These are phyloP conservation scores for Priocnemis perturbator DNA, from an alignment of 2,888 invertebrate species.

Conservation along the genomic window DNA sequence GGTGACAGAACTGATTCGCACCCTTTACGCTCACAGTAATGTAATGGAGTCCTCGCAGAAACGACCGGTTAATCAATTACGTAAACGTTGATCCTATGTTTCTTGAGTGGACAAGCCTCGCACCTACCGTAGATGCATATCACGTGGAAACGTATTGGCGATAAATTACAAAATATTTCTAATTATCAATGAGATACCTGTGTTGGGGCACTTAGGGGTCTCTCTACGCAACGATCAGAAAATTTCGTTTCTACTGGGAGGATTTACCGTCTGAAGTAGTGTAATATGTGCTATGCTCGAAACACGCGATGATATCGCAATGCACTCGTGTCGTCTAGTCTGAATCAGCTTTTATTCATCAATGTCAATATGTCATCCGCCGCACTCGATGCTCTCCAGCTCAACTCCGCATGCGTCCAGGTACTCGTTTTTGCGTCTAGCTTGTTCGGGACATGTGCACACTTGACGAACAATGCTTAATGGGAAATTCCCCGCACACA, in stretches of 20 bases:
- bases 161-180: no score
- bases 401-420: neutral
- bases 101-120: no score
- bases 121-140: no score
- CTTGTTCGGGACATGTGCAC: slow-evolving; percentile 4
- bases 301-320: slow-evolving; percentile 19
- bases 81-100: neutral
- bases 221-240: no score
- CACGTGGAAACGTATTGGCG: no score
- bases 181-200: no score
- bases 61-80: slow-evolving; percentile 49
- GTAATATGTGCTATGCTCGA: no score
- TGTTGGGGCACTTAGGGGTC: no score
- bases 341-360: slow-evolving; percentile 4
- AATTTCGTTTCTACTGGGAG: no score
- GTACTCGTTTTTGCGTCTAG: neutral
- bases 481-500: neutral
- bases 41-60: slow-evolving; percentile 61
- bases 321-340: neutral
- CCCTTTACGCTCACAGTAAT: slow-evolving; percentile 43
- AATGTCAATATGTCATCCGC: no score
- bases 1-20: slow-evolving; percentile 53
- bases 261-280: no score
- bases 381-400: no score
- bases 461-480: slow-evolving; percentile 1